These are phyloP conservation scores for Canis aureus DNA, from an alignment of 2,113 vertebrate genomes.

Conservation along the genomic window DNA sequence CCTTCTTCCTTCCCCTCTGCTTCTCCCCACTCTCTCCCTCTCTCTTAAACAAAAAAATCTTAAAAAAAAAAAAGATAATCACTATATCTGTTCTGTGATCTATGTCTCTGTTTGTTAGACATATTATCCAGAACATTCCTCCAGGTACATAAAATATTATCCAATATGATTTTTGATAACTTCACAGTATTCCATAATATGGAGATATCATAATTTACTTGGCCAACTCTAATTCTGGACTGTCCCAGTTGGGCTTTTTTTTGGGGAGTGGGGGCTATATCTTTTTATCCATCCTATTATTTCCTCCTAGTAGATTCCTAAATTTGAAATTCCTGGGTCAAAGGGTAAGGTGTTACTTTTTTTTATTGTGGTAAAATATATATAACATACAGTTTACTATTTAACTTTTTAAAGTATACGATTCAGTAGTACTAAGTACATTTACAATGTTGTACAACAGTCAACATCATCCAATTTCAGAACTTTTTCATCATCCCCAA, in stretches of 20 bases:
- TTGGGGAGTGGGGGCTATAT: background rate
- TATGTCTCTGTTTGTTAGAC: slow-evolving; percentile 1
- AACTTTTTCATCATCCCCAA: background rate
- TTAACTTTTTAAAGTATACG: background rate
- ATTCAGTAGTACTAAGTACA: background rate
- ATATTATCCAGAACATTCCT: background rate
- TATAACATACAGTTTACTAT: background rate
- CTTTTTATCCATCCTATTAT: slow-evolving; percentile 9
- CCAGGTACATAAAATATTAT: background rate
- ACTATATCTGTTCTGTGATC: background rate
- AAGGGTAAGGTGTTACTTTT: background rate
- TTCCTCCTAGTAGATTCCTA: background rate
- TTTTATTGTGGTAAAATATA: background rate
- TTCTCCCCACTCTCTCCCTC: background rate
- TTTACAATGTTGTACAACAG: background rate
- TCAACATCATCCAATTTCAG: background rate
- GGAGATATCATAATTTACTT: background rate
- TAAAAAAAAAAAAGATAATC: background rate
- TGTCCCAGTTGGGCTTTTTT: background rate
- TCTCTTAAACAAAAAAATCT: background rate
- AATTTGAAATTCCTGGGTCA: slow-evolving; percentile 10
- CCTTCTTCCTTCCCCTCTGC: background rate
- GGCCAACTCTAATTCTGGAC: background rate
- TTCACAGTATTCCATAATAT: slow-evolving; percentile 7
- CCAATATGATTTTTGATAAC: background rate